Percentiles rank a stretch among this genome's conserved stretches.
Conservation (phyloP, 2,888 invertebrate genomes). For the Holacanthella duospinosa region DNA sequence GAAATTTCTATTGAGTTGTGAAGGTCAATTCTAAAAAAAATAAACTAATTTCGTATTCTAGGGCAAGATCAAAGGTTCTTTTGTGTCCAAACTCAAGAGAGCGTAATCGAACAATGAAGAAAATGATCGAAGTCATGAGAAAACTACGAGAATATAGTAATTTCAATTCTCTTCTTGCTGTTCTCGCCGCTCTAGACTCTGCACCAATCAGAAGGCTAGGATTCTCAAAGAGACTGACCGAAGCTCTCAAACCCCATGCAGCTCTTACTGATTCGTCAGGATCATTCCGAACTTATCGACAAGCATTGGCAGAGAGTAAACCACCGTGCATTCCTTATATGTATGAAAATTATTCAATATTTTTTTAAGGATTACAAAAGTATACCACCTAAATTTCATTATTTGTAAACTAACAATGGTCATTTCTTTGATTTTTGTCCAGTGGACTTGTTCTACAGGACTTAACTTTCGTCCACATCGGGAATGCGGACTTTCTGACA, state of each 20-base stretch:
- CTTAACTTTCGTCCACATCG: constrained; percentile 96
- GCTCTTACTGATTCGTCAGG: constrained; percentile 95
- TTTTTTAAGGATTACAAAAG: neutral
- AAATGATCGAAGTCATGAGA: constrained; percentile 98
- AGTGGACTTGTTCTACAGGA: constrained; percentile 97
- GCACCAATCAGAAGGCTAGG: constrained; percentile 83
- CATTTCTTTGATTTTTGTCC: constrained; percentile 39
- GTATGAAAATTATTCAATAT: constrained; percentile 50
- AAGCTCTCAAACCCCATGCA: constrained; percentile 87
- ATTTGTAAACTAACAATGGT: neutral
- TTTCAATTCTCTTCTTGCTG: constrained; percentile 94
- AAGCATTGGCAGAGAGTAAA: constrained; percentile 83
- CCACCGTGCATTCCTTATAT: constrained; percentile 99
- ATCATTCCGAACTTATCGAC: constrained; percentile 92
- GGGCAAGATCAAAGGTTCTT: constrained; percentile 83
- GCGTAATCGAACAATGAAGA: constrained; percentile 83
- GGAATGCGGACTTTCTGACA: constrained; percentile 78
- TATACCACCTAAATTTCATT: neutral
- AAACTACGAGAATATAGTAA: constrained; percentile 93
- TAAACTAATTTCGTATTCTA: constrained; percentile 11
- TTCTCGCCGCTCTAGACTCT: constrained; percentile 91
- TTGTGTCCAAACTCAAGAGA: constrained; percentile 87
- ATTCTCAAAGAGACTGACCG: constrained; percentile 83
- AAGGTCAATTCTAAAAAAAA: no score
- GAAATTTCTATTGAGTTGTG: neutral